A percentile compares a stretch with the other conserved stretches of the same genome.
phyloP scores from a whole-genome alignment of 2,797 vertebrate species.

The Chelon labrosus region DNA sequence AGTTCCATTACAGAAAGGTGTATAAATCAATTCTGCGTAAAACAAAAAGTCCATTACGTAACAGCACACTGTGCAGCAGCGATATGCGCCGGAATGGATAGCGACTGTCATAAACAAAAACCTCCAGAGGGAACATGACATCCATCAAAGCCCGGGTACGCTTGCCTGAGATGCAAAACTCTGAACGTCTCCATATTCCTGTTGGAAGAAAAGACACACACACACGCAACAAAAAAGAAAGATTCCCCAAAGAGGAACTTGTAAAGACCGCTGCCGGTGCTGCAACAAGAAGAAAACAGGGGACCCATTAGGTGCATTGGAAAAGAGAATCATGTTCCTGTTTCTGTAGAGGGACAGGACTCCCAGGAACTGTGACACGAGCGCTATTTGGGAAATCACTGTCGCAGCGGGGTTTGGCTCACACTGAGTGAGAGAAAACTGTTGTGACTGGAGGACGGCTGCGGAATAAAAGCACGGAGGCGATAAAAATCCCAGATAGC shows the following conservation, averaged over 20 bases:
- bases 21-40: slow-evolving; percentile 69
- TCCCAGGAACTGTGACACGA: slow-evolving; percentile 70
- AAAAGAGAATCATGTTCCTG: slow-evolving; percentile 42
- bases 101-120: slow-evolving; percentile 71
- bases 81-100: slow-evolving; percentile 70
- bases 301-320: slow-evolving; percentile 55
- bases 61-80: slow-evolving; percentile 53
- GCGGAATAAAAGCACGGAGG: slow-evolving; percentile 45
- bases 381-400: slow-evolving; percentile 63
- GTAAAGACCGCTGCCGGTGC: slow-evolving; percentile 38
- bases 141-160: slow-evolving; percentile 59
- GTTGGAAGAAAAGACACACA: slow-evolving; percentile 31
- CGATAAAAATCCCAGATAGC: slow-evolving; percentile 32
- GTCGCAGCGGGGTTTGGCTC: slow-evolving; percentile 49
- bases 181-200: slow-evolving; percentile 31
- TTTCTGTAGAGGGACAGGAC: slow-evolving; percentile 57
- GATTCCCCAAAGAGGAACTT: slow-evolving; percentile 50
- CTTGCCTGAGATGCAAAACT: slow-evolving; percentile 45
- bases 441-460: slow-evolving; percentile 56
- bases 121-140: slow-evolving; percentile 70
- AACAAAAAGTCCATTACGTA: slow-evolving; percentile 67
- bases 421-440: slow-evolving; percentile 34
- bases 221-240: slow-evolving; percentile 27
- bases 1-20: slow-evolving; percentile 64
- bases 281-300: slow-evolving; percentile 39